Conservation (phyloP, 2,113 vertebrate genomes). For the Macrotis lagotis region DNA sequence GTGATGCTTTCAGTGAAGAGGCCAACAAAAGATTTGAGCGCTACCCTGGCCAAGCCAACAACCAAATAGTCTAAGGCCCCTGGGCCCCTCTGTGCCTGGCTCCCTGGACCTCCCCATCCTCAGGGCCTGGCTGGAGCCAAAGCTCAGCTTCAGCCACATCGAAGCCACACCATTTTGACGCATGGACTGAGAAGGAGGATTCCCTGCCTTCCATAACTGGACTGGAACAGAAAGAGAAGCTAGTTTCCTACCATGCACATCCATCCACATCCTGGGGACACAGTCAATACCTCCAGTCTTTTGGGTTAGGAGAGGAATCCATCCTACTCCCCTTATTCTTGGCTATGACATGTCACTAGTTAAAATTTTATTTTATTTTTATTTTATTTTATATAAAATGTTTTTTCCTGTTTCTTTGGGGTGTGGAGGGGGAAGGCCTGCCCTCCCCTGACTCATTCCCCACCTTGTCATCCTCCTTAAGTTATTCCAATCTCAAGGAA, state of each 20-base stretch:
- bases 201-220: not conserved
- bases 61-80: slow-evolving; percentile 90
- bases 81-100: slow-evolving; percentile 20
- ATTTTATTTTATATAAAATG: slow-evolving; percentile 72
- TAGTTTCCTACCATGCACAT: slow-evolving; percentile 33
- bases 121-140: slow-evolving; percentile 53
- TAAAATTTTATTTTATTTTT: slow-evolving; percentile 77
- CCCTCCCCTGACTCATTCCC: slow-evolving; percentile 51
- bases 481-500: slow-evolving; percentile 7
- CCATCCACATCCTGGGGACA: not conserved
- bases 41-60: slow-evolving; percentile 96
- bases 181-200: not conserved
- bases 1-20: slow-evolving; percentile 95
- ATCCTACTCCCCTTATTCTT: slow-evolving; percentile 40
- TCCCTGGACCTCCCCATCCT: slow-evolving; percentile 67
- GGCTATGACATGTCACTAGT: slow-evolving; percentile 68
- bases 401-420: slow-evolving; percentile 65
- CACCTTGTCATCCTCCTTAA: slow-evolving; percentile 29
- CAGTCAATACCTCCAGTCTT: slow-evolving; percentile 72
- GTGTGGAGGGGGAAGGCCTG: slow-evolving; percentile 46
- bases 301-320: slow-evolving; percentile 47
- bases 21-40: slow-evolving; percentile 94
- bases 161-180: no score
- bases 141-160: not conserved
- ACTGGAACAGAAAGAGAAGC: slow-evolving; percentile 20